A percentile compares a stretch with the other conserved stretches of the same genome.
Evolutionary conservation across 1,140 invertebrate species (phyloP).

Genomic region (Pomacea maculata): DNA sequence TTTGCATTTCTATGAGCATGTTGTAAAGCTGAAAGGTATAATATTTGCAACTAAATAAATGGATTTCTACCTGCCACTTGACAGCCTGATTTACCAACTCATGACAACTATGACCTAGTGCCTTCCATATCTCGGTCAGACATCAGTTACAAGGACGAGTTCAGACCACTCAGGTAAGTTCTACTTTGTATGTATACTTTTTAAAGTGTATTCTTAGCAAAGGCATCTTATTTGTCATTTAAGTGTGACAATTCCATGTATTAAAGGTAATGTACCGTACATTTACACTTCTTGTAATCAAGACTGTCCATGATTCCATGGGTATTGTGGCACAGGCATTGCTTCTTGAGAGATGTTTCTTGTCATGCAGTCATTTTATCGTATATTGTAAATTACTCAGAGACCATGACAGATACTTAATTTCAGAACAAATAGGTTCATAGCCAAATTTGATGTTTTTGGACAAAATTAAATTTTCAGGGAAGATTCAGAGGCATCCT

Average conservation of each 20-base stretch:
- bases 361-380: background rate
- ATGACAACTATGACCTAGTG: conserved; percentile 12
- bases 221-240: too few species aligned
- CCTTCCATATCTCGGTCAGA: conserved; percentile 13
- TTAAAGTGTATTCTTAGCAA: too few species aligned
- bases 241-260: too few species aligned
- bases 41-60: background rate
- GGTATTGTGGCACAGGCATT: background rate
- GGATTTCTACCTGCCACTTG: background rate
- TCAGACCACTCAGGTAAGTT: conserved; percentile 18
- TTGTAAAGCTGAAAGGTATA: too few species aligned
- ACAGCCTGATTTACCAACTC: conserved; percentile 12
- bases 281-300: too few species aligned
- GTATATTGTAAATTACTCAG: background rate
- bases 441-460: background rate
- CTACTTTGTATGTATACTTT: too few species aligned
- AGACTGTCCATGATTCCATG: background rate
- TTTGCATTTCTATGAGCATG: too few species aligned
- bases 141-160: conserved; percentile 13
- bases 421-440: background rate
- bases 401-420: background rate
- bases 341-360: background rate
- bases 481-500: conserved; percentile 48
- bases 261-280: too few species aligned
- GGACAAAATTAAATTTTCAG: conserved; percentile 23